These are phyloP conservation scores for Gryon sp. DNA, from an alignment of 1,140 invertebrate species.

Conservation along the genomic window DNA sequence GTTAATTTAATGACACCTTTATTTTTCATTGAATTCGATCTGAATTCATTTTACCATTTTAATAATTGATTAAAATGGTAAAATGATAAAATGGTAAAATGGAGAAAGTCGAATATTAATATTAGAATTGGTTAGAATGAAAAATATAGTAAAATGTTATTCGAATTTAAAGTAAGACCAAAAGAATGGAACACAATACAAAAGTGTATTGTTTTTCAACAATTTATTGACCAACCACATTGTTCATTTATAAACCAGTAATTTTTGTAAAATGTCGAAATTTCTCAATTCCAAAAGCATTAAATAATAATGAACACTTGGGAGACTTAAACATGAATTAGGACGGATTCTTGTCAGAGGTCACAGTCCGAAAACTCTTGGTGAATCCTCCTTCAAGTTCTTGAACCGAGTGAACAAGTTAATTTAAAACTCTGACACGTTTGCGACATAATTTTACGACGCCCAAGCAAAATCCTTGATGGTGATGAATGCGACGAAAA, in stretches of 20 bases:
- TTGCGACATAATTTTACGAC: constrained; percentile 18
- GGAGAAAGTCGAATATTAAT: too few species aligned
- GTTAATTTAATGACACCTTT: background rate
- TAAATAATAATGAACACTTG: constrained; percentile 19
- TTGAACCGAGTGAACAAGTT: constrained; percentile 12
- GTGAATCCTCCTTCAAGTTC: constrained; percentile 9
- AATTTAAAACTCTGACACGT: constrained; percentile 37
- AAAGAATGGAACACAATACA: background rate
- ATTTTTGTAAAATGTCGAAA: constrained; percentile 18
- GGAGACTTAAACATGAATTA: constrained; percentile 10
- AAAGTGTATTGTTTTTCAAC: background rate
- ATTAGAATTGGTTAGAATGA: too few species aligned
- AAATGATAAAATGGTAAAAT: background rate
- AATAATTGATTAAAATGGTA: background rate
- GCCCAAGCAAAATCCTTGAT: background rate
- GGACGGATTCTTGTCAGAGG: background rate
- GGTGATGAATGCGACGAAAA: constrained; percentile 3
- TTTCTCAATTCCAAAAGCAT: constrained; percentile 8
- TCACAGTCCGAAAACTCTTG: constrained; percentile 11
- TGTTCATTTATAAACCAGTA: constrained; percentile 15
- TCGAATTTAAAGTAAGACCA: too few species aligned
- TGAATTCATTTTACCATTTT: background rate
- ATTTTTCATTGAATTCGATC: background rate
- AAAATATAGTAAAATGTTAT: too few species aligned
- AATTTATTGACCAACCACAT: background rate